Percentiles rank a stretch among this genome's conserved stretches.
Conservation (phyloP, 92 coral and sea anemone genomes). For the Actinernus sp. region DNA sequence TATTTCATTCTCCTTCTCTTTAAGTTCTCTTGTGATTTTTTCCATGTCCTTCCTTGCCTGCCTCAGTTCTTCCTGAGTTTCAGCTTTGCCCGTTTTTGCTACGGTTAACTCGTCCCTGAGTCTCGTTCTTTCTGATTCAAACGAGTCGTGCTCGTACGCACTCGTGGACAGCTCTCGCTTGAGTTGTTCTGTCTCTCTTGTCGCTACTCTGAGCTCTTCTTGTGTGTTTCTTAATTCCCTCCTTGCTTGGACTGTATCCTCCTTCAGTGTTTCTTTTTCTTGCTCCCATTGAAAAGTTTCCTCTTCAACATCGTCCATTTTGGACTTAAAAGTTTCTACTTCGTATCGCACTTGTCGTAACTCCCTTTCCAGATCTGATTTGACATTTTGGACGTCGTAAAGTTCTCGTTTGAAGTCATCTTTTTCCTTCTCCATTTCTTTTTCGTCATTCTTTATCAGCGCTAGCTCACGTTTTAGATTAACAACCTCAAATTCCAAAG, state of each 20-base stretch:
- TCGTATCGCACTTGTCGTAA: slow-evolving; percentile 64
- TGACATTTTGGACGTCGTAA: slow-evolving; percentile 50
- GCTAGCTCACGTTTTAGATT: slow-evolving; percentile 33
- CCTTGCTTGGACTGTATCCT: slow-evolving; percentile 24
- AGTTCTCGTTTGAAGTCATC: slow-evolving; percentile 56
- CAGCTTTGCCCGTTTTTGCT: no score
- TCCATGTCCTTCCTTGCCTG: slow-evolving; percentile 43
- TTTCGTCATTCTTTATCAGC: slow-evolving; percentile 11
- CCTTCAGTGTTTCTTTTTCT: slow-evolving; percentile 33
- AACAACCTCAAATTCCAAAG: slow-evolving; percentile 29
- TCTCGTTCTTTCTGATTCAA: slow-evolving; percentile 57
- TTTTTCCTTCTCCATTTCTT: slow-evolving; percentile 35
- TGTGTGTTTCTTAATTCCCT: slow-evolving; percentile 17
- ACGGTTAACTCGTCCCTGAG: slow-evolving; percentile 56
- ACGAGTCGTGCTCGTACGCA: slow-evolving; percentile 36
- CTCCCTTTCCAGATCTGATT: slow-evolving; percentile 63
- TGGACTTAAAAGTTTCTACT: slow-evolving; percentile 45
- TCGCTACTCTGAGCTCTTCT: slow-evolving; percentile 43
- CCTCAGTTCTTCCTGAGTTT: slow-evolving; percentile 41
- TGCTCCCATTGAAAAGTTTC: slow-evolving; percentile 41
- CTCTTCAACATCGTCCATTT: slow-evolving; percentile 36
- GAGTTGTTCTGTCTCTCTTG: slow-evolving; percentile 56
- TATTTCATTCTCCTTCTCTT: slow-evolving; percentile 8
- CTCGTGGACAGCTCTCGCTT: slow-evolving; percentile 48
- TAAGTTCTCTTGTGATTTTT: slow-evolving; percentile 18